Evolutionary conservation across 2,797 vertebrate species (phyloP), one percentile per base, ranked within the genome.

Genomic region (Sebastes baramenuke): DNA sequence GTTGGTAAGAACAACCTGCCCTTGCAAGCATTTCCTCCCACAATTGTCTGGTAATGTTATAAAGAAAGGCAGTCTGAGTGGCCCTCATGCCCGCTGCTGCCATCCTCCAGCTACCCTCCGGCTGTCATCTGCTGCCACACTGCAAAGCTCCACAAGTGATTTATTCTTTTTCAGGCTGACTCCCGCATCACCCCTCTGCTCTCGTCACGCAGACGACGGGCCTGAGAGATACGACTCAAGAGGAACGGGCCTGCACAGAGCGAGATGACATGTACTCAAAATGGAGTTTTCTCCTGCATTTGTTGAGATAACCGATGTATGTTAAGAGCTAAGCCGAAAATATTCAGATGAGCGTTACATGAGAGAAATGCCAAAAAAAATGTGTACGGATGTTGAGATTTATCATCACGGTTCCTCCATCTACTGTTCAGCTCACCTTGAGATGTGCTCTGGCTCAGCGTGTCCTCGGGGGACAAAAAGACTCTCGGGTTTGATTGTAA

Each of bases 91-190:
- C 86, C 8, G 14, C 69, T 84, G 68, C 84, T 84, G 68, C 84
- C 77, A 74, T 89, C 69, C 76, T 82, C 83, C 76, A 79, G 54
- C 80, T 87, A 68, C 84, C 88, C 89, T 91, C 73, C 20, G 61
- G 86, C 89, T 90, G 87, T 92, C 79, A 85, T 88, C 79, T 89
- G 87, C 87, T 88, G 86, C 88, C 75, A 82, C 60, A 32, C 73
- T 77, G 87, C 75, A 87, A 90, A 90, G 79, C 81, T 87, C 86
- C 77, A 84, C 80, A 81, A 91, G 82, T 91, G 85, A 92, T 92
- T 89, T 86, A 83, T 84, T 86, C 68, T 74, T 75, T 87, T 83
- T 77, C 66, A 65, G 79, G 59, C 66, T 78, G 78, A 86, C 72
- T 87, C 61, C 69, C 74, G 83, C 74, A 79, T 92, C 85, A 87